phyloP scores from a whole-genome alignment of 2,797 vertebrate genomes.

The Falco rusticolus region DNA sequence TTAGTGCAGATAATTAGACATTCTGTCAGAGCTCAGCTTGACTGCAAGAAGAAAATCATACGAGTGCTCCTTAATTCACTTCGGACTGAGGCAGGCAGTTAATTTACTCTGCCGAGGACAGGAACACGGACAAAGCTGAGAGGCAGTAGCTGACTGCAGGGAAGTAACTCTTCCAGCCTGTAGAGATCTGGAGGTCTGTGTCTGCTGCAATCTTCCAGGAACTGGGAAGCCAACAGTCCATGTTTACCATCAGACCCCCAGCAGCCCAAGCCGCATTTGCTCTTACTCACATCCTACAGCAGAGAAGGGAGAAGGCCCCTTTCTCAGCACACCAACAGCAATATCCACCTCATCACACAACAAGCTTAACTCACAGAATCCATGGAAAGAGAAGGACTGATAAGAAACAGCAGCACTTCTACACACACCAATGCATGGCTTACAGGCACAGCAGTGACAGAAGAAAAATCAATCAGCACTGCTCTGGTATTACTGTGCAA shows the following conservation, averaged over 20 bases:
- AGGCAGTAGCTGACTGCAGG: not conserved
- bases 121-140: not conserved
- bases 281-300: not conserved
- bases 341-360: fast-evolving
- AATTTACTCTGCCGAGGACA: not conserved
- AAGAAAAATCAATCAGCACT: not conserved
- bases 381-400: not conserved
- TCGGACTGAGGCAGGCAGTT: not conserved
- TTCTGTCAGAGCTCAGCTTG: not conserved
- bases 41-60: not conserved
- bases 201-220: not conserved
- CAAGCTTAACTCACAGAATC: not conserved
- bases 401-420: not conserved
- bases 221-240: fast-evolving
- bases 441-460: not conserved
- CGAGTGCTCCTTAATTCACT: not conserved
- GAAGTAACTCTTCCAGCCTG: not conserved
- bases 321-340: not conserved
- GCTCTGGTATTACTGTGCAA: not conserved
- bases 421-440: not conserved
- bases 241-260: not conserved
- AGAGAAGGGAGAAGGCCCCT: not conserved
- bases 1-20: not conserved
- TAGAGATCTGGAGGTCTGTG: not conserved
- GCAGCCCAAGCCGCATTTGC: not conserved